These are phyloP conservation scores for Penaeus vannamei DNA, from an alignment of 1,140 invertebrate species.

Conservation along the genomic window DNA sequence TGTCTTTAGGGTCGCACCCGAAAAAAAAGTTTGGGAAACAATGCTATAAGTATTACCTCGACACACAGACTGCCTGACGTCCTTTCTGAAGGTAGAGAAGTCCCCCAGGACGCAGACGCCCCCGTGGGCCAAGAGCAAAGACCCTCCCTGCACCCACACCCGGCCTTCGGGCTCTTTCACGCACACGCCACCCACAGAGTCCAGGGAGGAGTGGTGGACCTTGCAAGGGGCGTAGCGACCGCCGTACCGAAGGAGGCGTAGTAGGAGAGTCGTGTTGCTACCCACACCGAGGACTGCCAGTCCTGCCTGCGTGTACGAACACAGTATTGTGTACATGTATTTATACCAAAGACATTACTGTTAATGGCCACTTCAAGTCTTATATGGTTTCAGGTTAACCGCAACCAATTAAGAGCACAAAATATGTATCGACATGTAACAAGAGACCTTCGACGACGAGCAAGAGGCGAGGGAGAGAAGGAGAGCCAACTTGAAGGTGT, in stretches of 20 bases:
- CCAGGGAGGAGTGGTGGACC: conserved; percentile 46
- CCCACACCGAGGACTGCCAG: conserved; percentile 64
- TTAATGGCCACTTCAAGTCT: not conserved
- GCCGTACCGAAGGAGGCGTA: conserved; percentile 50
- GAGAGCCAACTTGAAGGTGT: conserved; percentile 62
- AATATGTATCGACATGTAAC: not conserved
- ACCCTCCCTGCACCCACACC: conserved; percentile 56
- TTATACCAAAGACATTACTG: too few relatives aligned
- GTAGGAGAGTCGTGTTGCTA: conserved; percentile 55
- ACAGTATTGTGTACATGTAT: too few relatives aligned
- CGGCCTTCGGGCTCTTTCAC: conserved; percentile 7
- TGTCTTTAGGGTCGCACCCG: too few relatives aligned
- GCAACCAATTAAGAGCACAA: not conserved
- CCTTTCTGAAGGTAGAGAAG: conserved; percentile 56
- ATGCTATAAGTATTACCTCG: conserved; percentile 28
- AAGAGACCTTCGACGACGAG: conserved; percentile 42
- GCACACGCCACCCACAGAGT: conserved; percentile 28
- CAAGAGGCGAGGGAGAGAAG: conserved; percentile 60
- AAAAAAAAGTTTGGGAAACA: too few relatives aligned
- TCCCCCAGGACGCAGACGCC: conserved; percentile 63
- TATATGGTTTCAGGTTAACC: not conserved
- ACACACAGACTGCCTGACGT: conserved; percentile 44
- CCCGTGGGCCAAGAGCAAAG: conserved; percentile 55
- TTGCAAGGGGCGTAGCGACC: conserved; percentile 40
- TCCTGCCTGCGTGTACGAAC: conserved; percentile 47